phyloP scores from a whole-genome alignment of 2,113 vertebrate species.

The Dromaius novaehollandiae region DNA sequence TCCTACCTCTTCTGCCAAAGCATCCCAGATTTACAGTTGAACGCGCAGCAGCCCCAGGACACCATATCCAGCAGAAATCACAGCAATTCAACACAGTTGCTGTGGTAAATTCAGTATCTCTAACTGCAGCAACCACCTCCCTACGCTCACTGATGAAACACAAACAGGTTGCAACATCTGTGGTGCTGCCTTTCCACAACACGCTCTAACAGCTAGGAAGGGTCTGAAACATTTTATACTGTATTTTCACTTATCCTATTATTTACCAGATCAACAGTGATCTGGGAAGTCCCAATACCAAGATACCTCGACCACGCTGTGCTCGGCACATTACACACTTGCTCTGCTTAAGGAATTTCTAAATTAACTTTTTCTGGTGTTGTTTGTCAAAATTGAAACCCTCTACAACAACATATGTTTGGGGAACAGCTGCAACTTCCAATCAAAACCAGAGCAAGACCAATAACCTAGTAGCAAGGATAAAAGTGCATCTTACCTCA shows the following conservation, averaged over 20 bases:
- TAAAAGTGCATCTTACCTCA: not conserved
- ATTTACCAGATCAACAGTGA: fast-evolving
- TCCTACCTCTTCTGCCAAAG: not conserved
- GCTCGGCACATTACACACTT: not conserved
- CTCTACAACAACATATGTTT: fast-evolving
- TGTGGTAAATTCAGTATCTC: not conserved
- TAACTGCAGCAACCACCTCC: not conserved
- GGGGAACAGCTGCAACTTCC: not conserved
- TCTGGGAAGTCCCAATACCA: not conserved
- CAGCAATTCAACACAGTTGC: not conserved
- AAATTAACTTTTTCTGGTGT: not conserved
- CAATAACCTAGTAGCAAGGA: not conserved
- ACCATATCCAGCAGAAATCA: not conserved
- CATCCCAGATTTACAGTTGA: not conserved
- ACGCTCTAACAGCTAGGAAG: not conserved
- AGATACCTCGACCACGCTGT: too few species aligned
- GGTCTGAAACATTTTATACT: not conserved
- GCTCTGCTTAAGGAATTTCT: not conserved
- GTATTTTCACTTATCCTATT: not conserved
- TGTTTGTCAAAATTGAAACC: not conserved
- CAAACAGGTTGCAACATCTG: not conserved
- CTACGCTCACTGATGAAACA: not conserved
- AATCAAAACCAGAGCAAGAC: not conserved
- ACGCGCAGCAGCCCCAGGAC: not conserved
- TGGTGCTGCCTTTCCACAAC: not conserved